phyloP scores from a whole-genome alignment of 2,797 vertebrate genomes.

The Morus bassanus region DNA sequence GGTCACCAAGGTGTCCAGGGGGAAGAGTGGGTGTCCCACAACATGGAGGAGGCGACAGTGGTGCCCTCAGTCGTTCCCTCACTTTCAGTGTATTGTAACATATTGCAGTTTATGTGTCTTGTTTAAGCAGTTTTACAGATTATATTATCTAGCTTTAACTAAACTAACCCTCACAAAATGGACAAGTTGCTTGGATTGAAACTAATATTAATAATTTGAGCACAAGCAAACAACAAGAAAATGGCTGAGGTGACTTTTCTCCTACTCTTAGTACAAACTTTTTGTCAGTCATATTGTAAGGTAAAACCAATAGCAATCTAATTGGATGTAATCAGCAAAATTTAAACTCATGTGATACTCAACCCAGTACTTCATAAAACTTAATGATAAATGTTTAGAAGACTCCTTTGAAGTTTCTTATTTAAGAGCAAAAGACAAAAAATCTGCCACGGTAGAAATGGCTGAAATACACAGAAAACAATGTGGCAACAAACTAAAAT shows the following conservation, averaged over 20 bases:
- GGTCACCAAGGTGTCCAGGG: neutral
- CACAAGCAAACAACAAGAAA: neutral
- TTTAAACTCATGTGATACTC: neutral
- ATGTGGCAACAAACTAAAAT: neutral
- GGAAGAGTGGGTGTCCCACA: neutral
- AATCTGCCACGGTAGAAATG: neutral
- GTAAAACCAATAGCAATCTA: neutral
- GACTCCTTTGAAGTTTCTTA: neutral
- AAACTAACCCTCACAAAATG: neutral
- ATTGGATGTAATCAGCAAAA: neutral
- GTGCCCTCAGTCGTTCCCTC: fast-evolving
- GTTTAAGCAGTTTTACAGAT: neutral
- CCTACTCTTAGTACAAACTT: neutral
- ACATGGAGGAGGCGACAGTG: fast-evolving
- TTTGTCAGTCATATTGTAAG: neutral
- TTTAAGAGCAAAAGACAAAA: neutral
- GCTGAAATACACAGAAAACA: neutral
- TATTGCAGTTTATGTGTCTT: neutral
- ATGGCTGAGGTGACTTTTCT: neutral
- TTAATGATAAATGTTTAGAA: neutral
- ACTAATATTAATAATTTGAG: neutral
- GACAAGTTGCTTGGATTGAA: neutral
- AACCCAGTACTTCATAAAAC: neutral
- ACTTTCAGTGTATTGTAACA: neutral
- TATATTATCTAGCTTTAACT: neutral